Evolutionary conservation across 2,797 vertebrate species (phyloP), one percentile per base, ranked within the genome.

Genomic region (Rachycentron canadum): DNA sequence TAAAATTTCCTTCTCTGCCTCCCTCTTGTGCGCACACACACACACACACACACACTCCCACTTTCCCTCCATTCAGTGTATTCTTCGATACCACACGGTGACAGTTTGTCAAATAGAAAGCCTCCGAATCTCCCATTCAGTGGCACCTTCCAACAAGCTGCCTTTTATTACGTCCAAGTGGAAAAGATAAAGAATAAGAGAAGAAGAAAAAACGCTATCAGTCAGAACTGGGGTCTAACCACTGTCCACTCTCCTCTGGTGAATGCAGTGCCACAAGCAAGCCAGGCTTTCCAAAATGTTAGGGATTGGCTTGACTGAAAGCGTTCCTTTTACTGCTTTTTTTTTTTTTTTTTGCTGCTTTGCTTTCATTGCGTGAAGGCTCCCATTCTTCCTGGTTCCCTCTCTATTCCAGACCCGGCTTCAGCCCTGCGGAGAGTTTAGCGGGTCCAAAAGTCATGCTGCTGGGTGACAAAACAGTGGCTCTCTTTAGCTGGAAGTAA

Each of bases 31-130:
- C 62, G 36, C 67, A n/a, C 53, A 14, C 65, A 0, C 38, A 3
- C 66, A 36, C 16, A 17, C 40, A 43, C 53, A 62, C 59, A 55
- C 43, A 72, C 53, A 41, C 53, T 12, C 70, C 5, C 57, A 52
- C 76, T 78, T 69, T 59, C 17, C 16, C 58, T 66, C 62, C 73
- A 76, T 89, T 85, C 79, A 69, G 53, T 36, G 49, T 57, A 69
- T 87, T 88, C 72, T 78, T 71, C 75, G 68, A 88, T 73, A 71
- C 64, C 84, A 78, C 77, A 63, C 41, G 11, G 53, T 82, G 90
- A 89, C 90, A 86, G 79, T 89, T 88, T 89, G 86, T 87, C 90
- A 89, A 90, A 89, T 82, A 86, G 91, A 90, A 90, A 90, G 80
- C 83, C 79, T 69, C 62, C 21, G 21, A 76, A 76, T 79, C 78